Evolutionary conservation across 1,140 invertebrate species (phyloP).

Genomic region (Galendromus occidentalis): DNA sequence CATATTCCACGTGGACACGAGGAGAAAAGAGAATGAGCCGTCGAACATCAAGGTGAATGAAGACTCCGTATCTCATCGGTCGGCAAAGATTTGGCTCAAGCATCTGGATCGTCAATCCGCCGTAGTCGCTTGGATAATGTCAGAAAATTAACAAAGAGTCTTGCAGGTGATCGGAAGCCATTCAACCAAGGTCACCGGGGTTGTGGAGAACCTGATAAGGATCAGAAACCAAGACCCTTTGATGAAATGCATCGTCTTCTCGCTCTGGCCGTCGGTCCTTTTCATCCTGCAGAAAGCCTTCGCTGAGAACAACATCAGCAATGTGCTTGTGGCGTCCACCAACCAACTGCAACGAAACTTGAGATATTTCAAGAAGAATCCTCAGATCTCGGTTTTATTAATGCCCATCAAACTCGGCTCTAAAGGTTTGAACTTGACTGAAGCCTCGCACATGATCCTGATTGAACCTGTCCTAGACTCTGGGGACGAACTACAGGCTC

Average conservation of each 20-base stretch:
- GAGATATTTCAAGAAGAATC: conserved; percentile 25
- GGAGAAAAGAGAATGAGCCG: conserved; percentile 19
- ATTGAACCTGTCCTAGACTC: conserved; percentile 53
- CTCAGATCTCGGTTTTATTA: conserved; percentile 35
- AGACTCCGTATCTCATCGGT: too few relatives aligned
- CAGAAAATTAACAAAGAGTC: conserved; percentile 1
- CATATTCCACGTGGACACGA: conserved; percentile 39
- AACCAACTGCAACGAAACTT: conserved; percentile 27
- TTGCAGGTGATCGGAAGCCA: conserved; percentile 32
- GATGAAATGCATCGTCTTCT: conserved; percentile 51
- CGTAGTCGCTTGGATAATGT: conserved; percentile 8
- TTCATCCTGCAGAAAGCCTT: conserved; percentile 39
- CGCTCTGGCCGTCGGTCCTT: conserved; percentile 44
- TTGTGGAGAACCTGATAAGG: conserved; percentile 38
- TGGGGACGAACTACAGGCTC: conserved; percentile 50
- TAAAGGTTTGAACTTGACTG: conserved; percentile 56
- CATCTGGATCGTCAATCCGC: not conserved
- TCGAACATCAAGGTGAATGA: conserved; percentile 18
- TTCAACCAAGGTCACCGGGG: conserved; percentile 49
- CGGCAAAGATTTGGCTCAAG: too few relatives aligned
- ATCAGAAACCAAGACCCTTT: conserved; percentile 35
- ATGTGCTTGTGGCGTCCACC: conserved; percentile 25
- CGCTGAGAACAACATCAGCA: conserved; percentile 38
- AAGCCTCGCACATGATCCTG: conserved; percentile 54
- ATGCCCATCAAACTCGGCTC: conserved; percentile 44